Evolutionary conservation across 1,140 invertebrate genomes (phyloP), one percentile per base, ranked within the genome.

Genomic region (Ericerus pela): DNA sequence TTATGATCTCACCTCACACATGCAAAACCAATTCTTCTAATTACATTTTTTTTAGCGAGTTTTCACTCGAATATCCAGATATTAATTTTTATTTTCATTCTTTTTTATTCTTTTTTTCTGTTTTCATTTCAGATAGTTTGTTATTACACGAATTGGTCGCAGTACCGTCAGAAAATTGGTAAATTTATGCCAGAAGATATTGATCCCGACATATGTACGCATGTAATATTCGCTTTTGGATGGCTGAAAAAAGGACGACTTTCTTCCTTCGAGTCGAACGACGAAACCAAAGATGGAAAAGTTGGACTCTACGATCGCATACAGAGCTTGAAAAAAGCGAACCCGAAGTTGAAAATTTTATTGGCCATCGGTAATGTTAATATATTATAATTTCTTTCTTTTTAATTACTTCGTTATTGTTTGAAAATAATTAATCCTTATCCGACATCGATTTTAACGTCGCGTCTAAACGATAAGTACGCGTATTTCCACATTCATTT

Each of bases 61-160:
- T n/a, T n/a, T n/a, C n/a, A n/a, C n/a, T n/a, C n/a, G n/a, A n/a
- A n/a, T n/a, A n/a, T n/a, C n/a, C n/a, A n/a, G n/a, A n/a, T n/a
- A n/a, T n/a, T n/a, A n/a, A n/a, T n/a, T n/a, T n/a, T n/a, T n/a
- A n/a, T n/a, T n/a, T n/a, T n/a, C n/a, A n/a, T n/a, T n/a, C n/a
- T n/a, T n/a, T n/a, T n/a, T n/a, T n/a, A n/a, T n/a, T 10, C 30
- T 10, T 8, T 47, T 47, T 47, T 47, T 20, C 20, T 14, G 47
- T 22, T 59, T 58, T 60, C 60, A 33, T 69, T 68, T 31, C 72
- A 86, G 78, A 74, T 93, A 54, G 89, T 94, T 1, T 96, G 92
- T 67, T 96, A 96, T 68, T 96, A 94, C 71, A 95, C 90, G 18
- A 96, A 96, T 73, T 96, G 93, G 93, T 92, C 93, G 0, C 93